Conservation (phyloP, 37 sponge, comb jelly and placozoan species). For the Eunapius fragilis region DNA sequence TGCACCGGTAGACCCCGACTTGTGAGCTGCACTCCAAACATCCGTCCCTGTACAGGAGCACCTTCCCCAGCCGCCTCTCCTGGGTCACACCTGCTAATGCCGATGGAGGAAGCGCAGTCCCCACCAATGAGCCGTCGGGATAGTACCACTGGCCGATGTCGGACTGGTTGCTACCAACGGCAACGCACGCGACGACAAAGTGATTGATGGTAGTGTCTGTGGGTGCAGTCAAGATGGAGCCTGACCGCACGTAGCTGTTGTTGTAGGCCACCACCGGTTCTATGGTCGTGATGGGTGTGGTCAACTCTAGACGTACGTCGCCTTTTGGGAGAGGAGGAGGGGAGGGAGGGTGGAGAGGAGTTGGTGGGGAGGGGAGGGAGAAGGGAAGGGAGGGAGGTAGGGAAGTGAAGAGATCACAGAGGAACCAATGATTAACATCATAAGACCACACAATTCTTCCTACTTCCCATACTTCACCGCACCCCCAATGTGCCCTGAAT, state of each 20-base stretch:
- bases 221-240: background rate
- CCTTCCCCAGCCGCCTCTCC: background rate
- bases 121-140: background rate
- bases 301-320: background rate
- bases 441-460: no score
- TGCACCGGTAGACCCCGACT: background rate
- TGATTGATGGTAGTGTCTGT: background rate
- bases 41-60: background rate
- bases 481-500: no score
- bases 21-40: background rate
- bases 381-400: no score
- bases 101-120: background rate
- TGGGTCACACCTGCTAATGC: background rate
- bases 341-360: background rate
- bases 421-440: no score
- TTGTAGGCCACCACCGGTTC: background rate
- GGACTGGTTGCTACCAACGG: background rate
- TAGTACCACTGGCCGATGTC: background rate
- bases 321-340: background rate
- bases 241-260: background rate
- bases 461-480: no score
- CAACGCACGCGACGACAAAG: background rate
- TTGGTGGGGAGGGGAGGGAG: no score
- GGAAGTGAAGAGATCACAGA: no score
- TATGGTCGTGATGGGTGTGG: background rate